These are phyloP conservation scores for Ceuthmochares aereus DNA, from an alignment of 2,113 vertebrate genomes.

Conservation along the genomic window DNA sequence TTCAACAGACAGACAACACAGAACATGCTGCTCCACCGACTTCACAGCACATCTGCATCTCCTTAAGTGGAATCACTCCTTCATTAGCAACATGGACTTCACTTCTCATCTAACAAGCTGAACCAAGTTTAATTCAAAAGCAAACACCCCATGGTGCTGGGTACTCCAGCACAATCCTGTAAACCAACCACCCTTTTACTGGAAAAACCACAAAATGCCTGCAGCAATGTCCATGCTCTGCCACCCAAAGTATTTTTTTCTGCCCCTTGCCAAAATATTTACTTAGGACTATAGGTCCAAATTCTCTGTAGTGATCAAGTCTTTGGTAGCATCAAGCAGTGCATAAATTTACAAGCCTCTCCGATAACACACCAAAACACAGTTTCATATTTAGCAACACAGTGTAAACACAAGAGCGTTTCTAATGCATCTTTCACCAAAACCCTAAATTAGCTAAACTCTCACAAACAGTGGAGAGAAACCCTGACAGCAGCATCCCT, in stretches of 20 bases:
- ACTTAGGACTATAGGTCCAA: accelerated
- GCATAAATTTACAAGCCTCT: background rate
- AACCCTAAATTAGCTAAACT: background rate
- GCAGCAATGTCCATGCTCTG: background rate
- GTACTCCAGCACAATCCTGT: background rate
- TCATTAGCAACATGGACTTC: background rate
- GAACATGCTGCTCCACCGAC: background rate
- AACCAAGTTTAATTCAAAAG: background rate
- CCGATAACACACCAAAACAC: background rate
- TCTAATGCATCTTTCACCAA: background rate
- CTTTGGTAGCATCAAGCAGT: background rate
- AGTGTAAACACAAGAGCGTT: background rate
- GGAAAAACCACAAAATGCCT: background rate
- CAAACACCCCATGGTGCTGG: background rate
- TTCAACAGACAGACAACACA: background rate
- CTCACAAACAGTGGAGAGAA: background rate
- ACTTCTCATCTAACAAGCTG: background rate
- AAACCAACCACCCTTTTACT: background rate
- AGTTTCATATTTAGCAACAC: background rate
- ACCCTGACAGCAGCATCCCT: background rate
- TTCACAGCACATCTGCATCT: constrained; percentile 22
- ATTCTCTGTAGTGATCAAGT: background rate
- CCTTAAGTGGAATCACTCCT: background rate
- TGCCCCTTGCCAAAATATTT: background rate
- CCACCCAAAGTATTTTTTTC: background rate